These are phyloP conservation scores for Caenorhabditis sinica DNA, from an alignment of 2,888 invertebrate genomes.

Conservation along the genomic window DNA sequence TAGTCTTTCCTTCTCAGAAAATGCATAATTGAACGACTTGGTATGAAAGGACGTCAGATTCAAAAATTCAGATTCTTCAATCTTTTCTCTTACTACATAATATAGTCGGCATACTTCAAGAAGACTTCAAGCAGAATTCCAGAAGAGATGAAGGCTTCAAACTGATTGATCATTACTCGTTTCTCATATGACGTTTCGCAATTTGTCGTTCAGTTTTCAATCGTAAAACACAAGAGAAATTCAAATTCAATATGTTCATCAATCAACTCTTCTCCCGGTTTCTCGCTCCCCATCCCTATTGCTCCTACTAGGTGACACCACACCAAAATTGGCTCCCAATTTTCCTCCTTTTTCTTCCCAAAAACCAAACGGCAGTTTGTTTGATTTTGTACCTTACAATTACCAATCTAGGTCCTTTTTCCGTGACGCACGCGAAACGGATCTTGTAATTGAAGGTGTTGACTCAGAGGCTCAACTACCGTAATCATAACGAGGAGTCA, in stretches of 20 bases:
- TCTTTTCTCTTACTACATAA: background rate
- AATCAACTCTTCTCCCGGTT: constrained; percentile 7
- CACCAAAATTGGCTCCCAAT: background rate
- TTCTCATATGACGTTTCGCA: constrained; percentile 32
- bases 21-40: constrained; percentile 20
- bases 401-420: constrained; percentile 16
- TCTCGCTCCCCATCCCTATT: background rate
- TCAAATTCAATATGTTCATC: background rate
- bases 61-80: constrained; percentile 1
- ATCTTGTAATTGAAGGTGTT: constrained; percentile 28
- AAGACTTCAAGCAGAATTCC: background rate
- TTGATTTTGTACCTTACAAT: constrained; percentile 32
- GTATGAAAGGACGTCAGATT: constrained; percentile 15
- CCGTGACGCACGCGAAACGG: constrained; percentile 14
- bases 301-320: constrained; percentile 3
- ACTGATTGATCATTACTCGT: constrained; percentile 29
- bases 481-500: constrained; percentile 14
- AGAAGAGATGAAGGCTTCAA: background rate
- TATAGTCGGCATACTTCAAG: constrained; percentile 10
- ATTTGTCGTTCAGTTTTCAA: constrained; percentile 3
- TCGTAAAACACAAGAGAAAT: background rate
- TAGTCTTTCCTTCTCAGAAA: background rate
- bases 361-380: background rate
- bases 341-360: background rate
- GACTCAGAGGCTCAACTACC: constrained; percentile 1